Base-by-base conservation (phyloP, 2,888 invertebrate species). In the Proisotoma minuta region DNA sequence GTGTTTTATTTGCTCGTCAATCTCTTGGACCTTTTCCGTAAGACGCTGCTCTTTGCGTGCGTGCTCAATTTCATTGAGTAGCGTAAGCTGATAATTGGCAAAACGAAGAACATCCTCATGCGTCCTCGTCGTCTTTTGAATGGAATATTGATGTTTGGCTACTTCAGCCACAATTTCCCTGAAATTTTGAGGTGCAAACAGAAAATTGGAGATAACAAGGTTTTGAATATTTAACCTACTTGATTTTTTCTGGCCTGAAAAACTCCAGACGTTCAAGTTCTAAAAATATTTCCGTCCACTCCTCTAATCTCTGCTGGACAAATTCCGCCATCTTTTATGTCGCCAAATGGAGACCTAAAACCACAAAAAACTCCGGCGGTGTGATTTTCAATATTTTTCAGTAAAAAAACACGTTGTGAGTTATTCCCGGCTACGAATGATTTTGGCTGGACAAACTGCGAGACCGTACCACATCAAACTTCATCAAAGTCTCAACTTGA, bases 311-410 rank as follows among this genome's bases (percentile, higher is more conserved):
- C 12, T 24, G 50, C 23, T 57, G 53, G 8, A 50, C 66, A 49
- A 50, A 66, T 48, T 66, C 66, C 18, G 66, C 60, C 66, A 66
- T 66, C 26, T 28, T 63, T 54, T 5, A 50, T 22, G n/a, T n/a
- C n/a, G n/a, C n/a, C n/a, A n/a, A n/a, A n/a, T n/a, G n/a, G n/a
- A n/a, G n/a, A n/a, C n/a, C n/a, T n/a, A n/a, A n/a, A n/a, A n/a
- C n/a, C n/a, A n/a, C n/a, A n/a, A n/a, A n/a, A n/a, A n/a, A n/a
- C n/a, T n/a, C n/a, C n/a, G n/a, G n/a, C n/a, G n/a, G n/a, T n/a
- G n/a, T n/a, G n/a, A n/a, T n/a, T n/a, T n/a, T n/a, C n/a, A n/a
- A n/a, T n/a, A n/a, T n/a, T n/a, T n/a, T n/a, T n/a, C n/a, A n/a
- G n/a, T n/a, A n/a, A n/a, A n/a, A n/a, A n/a, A n/a, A n/a, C n/a